phyloP scores from a whole-genome alignment of 2,113 vertebrate species.

The Gambusia affinis region DNA sequence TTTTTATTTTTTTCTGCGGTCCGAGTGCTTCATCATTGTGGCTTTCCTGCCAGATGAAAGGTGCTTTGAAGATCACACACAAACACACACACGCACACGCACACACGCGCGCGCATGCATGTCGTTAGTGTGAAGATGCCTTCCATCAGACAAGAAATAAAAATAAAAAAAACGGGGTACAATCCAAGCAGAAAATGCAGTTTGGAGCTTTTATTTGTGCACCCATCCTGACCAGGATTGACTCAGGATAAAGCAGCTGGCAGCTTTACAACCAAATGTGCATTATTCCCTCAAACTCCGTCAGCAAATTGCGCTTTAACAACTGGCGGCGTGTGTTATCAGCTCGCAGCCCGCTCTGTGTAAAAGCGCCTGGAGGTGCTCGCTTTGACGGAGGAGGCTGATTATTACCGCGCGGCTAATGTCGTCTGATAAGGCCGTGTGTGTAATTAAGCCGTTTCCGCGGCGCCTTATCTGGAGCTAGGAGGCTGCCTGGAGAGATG shows the following conservation, averaged over 20 bases:
- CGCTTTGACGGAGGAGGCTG: constrained; percentile 62
- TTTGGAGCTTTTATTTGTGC: constrained; percentile 36
- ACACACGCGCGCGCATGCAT: too few species aligned
- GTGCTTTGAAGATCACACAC: constrained; percentile 60
- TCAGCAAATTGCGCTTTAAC: constrained; percentile 74
- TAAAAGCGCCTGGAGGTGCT: constrained; percentile 52
- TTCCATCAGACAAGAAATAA: constrained; percentile 3
- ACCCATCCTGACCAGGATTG: constrained; percentile 42
- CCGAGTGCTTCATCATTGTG: constrained; percentile 68
- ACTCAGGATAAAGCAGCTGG: constrained; percentile 43
- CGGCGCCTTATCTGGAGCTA: constrained; percentile 66
- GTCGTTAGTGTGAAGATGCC: background rate
- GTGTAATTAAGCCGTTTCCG: constrained; percentile 79
- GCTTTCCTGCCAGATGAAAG: constrained; percentile 66
- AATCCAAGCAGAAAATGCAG: background rate
- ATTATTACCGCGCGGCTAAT: constrained; percentile 75
- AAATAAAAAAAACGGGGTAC: background rate
- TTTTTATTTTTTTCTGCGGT: constrained; percentile 20
- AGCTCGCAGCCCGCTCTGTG: constrained; percentile 57
- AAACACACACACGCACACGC: constrained; percentile 13
- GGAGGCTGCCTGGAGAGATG: constrained; percentile 64
- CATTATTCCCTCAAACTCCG: constrained; percentile 61
- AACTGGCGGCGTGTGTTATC: constrained; percentile 68
- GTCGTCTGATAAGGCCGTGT: constrained; percentile 72
- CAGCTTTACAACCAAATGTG: constrained; percentile 58